These are phyloP conservation scores for Varanus salvator DNA, from an alignment of 2,113 vertebrate genomes.

Conservation along the genomic window DNA sequence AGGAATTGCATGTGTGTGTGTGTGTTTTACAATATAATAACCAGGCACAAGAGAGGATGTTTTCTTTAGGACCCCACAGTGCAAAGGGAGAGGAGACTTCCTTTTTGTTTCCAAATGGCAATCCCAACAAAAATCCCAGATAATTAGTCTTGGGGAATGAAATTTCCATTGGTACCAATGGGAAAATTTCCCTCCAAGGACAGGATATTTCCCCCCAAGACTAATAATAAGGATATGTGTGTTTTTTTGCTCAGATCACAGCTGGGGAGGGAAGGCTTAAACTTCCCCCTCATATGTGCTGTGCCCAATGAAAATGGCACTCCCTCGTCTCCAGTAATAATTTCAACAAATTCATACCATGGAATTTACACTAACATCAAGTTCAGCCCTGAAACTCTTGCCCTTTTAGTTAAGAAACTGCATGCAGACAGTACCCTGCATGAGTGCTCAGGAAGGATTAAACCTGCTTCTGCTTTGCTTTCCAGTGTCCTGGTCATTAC, in stretches of 20 bases:
- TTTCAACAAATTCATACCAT: too few species aligned
- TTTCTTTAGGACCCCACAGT: too few species aligned
- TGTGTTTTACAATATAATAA: too few species aligned
- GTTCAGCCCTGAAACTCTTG: not conserved
- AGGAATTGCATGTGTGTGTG: too few species aligned
- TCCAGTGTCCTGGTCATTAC: not conserved
- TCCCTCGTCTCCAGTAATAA: not conserved
- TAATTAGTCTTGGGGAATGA: not conserved
- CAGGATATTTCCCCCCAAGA: too few species aligned
- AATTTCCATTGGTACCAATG: not conserved
- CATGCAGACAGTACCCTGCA: not conserved
- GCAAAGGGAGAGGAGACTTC: too few species aligned
- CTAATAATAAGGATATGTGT: too few species aligned
- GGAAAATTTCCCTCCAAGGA: not conserved
- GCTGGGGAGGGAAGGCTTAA: not conserved
- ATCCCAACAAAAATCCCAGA: too few species aligned
- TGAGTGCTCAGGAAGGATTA: not conserved
- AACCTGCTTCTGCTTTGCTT: not conserved
- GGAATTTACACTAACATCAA: not conserved
- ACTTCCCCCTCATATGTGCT: too few species aligned
- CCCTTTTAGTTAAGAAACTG: not conserved
- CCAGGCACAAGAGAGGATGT: too few species aligned
- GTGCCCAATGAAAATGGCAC: not conserved
- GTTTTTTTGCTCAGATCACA: not conserved
- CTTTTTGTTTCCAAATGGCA: too few species aligned